Conservation (phyloP, 2,888 invertebrate species). For the Diarsia rubi region DNA sequence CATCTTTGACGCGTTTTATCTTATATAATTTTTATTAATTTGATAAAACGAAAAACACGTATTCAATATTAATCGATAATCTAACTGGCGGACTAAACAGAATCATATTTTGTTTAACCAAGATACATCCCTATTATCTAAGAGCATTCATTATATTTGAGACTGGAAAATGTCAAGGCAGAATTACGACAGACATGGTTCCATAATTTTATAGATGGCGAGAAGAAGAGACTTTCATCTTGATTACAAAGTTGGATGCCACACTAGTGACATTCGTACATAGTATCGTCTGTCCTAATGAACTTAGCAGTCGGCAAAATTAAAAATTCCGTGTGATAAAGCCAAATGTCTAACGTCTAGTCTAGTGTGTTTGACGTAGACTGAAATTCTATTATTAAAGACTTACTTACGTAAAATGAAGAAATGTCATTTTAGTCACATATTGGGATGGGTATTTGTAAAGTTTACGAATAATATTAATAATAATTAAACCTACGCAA, state of each 20-base stretch:
- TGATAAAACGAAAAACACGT: too few relatives aligned
- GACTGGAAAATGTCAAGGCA: neutral
- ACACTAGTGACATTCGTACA: neutral
- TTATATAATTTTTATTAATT: too few relatives aligned
- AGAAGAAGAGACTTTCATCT: neutral
- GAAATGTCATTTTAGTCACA: neutral
- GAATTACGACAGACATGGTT: neutral
- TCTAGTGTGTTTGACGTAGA: neutral
- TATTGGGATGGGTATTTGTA: neutral
- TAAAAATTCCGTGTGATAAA: slow-evolving; percentile 32
- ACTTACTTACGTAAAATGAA: neutral
- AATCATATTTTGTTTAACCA: too few relatives aligned
- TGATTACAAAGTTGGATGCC: slow-evolving; percentile 4
- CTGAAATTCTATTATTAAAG: neutral
- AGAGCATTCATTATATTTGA: too few relatives aligned
- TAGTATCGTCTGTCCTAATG: slow-evolving; percentile 16
- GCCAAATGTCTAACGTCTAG: slow-evolving; percentile 1
- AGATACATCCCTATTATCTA: too few relatives aligned
- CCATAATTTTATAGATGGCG: too few relatives aligned
- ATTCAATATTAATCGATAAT: too few relatives aligned
- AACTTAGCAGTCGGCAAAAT: slow-evolving; percentile 34
- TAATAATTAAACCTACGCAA: neutral
- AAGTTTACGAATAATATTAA: neutral
- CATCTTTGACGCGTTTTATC: too few relatives aligned
- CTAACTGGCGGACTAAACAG: too few relatives aligned